A percentile compares a stretch with the other conserved stretches of the same genome.
Evolutionary conservation across 2,113 vertebrate species (phyloP).

Genomic region (Antechinus stuartii): DNA sequence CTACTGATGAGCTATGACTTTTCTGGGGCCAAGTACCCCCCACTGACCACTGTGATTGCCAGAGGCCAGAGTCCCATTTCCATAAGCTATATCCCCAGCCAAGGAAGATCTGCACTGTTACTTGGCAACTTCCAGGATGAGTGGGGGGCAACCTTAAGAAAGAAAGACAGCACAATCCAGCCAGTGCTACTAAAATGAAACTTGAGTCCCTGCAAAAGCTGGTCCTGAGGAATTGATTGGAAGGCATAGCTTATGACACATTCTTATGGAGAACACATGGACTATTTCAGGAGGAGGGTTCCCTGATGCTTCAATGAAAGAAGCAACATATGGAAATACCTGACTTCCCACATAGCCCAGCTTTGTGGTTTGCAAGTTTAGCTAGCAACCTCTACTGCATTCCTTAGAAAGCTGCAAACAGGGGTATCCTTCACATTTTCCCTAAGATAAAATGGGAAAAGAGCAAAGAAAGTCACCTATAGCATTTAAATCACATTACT

Average conservation of each 20-base stretch:
- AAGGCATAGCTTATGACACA: background rate
- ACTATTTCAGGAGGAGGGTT: constrained; percentile 40
- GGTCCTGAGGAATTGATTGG: constrained; percentile 27
- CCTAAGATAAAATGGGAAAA: constrained; percentile 30
- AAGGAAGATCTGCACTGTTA: constrained; percentile 72
- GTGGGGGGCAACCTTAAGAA: constrained; percentile 45
- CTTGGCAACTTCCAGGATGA: constrained; percentile 70
- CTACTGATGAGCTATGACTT: constrained; percentile 74
- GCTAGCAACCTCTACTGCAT: constrained; percentile 33
- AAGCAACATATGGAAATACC: background rate
- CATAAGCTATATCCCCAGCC: constrained; percentile 71
- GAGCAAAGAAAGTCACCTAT: constrained; percentile 20
- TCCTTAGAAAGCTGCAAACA: constrained; percentile 67
- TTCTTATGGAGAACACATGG: background rate
- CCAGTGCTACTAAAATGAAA: constrained; percentile 4
- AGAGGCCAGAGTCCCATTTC: constrained; percentile 80
- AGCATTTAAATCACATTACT: constrained; percentile 12
- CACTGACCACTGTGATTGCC: constrained; percentile 70
- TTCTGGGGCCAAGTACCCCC: constrained; percentile 46
- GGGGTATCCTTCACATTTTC: constrained; percentile 44
- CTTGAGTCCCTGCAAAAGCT: constrained; percentile 31
- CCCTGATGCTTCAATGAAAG: background rate
- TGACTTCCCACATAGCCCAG: background rate
- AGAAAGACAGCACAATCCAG: constrained; percentile 49
- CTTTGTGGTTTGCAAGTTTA: background rate